A percentile compares a stretch with the other conserved stretches of the same genome.
These are phyloP conservation scores for Oophaga sylvatica DNA, from an alignment of 2,797 vertebrate species.

Conservation along the genomic window DNA sequence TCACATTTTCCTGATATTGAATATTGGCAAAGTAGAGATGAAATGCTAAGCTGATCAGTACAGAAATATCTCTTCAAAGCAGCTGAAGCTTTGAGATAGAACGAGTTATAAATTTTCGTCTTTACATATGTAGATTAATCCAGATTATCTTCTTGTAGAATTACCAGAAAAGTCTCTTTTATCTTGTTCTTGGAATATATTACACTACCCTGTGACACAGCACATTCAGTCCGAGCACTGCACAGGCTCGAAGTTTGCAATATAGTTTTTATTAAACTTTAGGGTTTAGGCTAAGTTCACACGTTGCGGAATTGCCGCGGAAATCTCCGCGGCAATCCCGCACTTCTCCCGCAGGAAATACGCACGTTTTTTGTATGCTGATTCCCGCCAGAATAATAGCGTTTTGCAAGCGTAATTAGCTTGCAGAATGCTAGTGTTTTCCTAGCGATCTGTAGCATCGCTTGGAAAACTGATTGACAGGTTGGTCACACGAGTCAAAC, in stretches of 20 bases:
- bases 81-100: background rate
- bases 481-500: no score
- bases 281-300: no score
- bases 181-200: conserved; percentile 9
- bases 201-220: background rate
- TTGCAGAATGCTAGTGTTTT: no score
- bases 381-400: no score
- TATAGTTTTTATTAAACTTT: background rate
- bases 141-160: conserved; percentile 11
- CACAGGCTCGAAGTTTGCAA: background rate
- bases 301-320: no score
- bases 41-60: background rate
- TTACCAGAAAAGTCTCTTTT: background rate
- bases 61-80: conserved; percentile 1
- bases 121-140: conserved; percentile 2
- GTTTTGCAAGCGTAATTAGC: no score
- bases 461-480: no score
- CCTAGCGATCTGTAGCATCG: no score
- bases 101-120: background rate
- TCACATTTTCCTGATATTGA: background rate
- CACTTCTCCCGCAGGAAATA: no score
- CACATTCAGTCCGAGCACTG: background rate
- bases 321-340: no score
- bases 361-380: no score
- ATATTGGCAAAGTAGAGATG: background rate